A percentile compares a stretch with the other conserved stretches of the same genome.
Conservation (phyloP, 2,113 vertebrate species). For the Megaleporinus macrocephalus region DNA sequence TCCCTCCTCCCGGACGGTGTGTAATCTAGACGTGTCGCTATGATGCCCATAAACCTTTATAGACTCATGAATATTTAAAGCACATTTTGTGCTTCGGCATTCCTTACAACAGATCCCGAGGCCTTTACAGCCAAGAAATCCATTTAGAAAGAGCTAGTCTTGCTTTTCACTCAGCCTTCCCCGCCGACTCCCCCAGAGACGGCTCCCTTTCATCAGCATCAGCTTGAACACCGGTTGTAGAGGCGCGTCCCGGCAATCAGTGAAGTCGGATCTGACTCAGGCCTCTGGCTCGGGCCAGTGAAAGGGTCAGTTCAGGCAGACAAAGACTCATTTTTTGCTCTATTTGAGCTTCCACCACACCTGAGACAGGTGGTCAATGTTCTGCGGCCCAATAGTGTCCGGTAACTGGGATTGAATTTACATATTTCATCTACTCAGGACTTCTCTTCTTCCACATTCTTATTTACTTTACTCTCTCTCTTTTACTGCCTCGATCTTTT, state of each 20-base stretch:
- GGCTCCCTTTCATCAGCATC: conserved; percentile 35
- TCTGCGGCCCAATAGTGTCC: neutral
- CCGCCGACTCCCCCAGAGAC: conserved; percentile 2
- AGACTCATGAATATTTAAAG: conserved; percentile 45
- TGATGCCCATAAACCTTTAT: conserved; percentile 26
- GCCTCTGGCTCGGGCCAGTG: neutral
- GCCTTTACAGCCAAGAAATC: conserved; percentile 27
- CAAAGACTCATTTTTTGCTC: neutral
- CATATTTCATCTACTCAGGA: too few species aligned
- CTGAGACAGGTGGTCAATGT: neutral
- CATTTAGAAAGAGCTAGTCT: conserved; percentile 32
- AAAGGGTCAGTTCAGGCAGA: neutral
- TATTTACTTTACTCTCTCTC: too few species aligned
- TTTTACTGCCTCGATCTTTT: too few species aligned
- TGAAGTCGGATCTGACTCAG: neutral
- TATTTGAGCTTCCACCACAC: neutral
- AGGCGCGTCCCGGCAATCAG: neutral
- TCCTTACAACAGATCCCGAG: conserved; percentile 24
- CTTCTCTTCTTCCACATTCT: too few species aligned
- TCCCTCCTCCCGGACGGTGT: neutral
- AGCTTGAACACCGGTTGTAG: neutral
- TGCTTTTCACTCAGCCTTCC: neutral
- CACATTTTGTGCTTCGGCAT: conserved; percentile 32
- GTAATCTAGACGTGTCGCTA: conserved; percentile 19
- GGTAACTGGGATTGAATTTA: neutral